Percentiles rank a stretch among this genome's conserved stretches.
Evolutionary conservation across 2,113 vertebrate genomes (phyloP).

Genomic region (Paratilapia polleni): DNA sequence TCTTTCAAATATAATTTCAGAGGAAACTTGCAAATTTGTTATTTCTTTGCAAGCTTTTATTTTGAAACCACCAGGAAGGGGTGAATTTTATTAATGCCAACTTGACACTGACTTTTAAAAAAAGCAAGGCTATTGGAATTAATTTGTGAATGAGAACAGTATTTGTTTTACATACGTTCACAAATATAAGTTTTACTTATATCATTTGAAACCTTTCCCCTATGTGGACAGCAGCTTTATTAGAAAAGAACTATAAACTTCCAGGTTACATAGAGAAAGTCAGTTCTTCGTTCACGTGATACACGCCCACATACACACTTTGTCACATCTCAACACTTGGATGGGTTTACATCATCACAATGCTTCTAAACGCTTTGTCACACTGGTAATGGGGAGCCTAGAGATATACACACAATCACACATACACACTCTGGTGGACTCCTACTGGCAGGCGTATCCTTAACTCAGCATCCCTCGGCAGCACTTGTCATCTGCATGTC

Average conservation of each 20-base stretch:
- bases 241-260: background rate
- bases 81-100: background rate
- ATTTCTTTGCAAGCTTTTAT: background rate
- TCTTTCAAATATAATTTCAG: background rate
- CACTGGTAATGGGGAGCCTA: slow-evolving; percentile 59
- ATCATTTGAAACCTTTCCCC: background rate
- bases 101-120: background rate
- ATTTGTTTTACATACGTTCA: background rate
- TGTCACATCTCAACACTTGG: slow-evolving; percentile 45
- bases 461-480: slow-evolving; percentile 54
- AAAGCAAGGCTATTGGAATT: background rate
- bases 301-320: slow-evolving; percentile 20
- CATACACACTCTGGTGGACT: slow-evolving; percentile 37
- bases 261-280: background rate
- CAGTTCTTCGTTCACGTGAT: background rate
- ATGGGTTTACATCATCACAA: slow-evolving; percentile 42
- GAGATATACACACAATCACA: slow-evolving; percentile 41
- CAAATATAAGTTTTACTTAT: background rate
- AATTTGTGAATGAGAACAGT: background rate
- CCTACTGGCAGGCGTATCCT: slow-evolving; percentile 61
- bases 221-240: background rate
- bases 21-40: background rate
- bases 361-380: slow-evolving; percentile 50
- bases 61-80: background rate
- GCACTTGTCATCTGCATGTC: slow-evolving; percentile 61